phyloP scores from a whole-genome alignment of 2,797 vertebrate species.

The Clarias pachynema region DNA sequence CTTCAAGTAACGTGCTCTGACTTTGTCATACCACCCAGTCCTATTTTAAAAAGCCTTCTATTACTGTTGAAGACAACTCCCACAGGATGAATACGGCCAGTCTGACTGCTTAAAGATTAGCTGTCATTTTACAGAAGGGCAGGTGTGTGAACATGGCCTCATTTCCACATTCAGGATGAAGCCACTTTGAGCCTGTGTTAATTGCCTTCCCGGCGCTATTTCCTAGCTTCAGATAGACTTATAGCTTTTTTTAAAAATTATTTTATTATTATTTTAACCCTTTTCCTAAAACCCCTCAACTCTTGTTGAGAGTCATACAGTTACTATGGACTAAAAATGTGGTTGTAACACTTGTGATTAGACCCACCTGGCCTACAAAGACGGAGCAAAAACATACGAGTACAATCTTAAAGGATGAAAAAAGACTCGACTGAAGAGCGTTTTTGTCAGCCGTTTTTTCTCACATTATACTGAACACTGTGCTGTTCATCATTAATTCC shows the following conservation, averaged over 20 bases:
- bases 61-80: constrained; percentile 7
- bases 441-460: background rate
- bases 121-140: constrained; percentile 8
- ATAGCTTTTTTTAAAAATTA: background rate
- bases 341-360: background rate
- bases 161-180: constrained; percentile 15
- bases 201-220: constrained; percentile 19
- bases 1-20: background rate
- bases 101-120: constrained; percentile 11
- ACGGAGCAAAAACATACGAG: background rate
- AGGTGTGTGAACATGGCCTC: constrained; percentile 29
- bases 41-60: background rate
- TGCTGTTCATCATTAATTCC: background rate
- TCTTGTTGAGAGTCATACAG: background rate
- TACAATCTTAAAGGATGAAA: constrained; percentile 7
- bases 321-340: background rate
- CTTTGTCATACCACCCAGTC: background rate
- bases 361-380: background rate
- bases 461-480: background rate
- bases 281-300: background rate
- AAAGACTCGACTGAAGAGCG: background rate
- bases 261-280: too few relatives aligned
- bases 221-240: background rate
- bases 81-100: background rate
- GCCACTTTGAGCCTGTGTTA: constrained; percentile 20